Evolutionary conservation across 2,888 invertebrate genomes (phyloP), one percentile per base, ranked within the genome.

Genomic region (Eristalis pertinax): DNA sequence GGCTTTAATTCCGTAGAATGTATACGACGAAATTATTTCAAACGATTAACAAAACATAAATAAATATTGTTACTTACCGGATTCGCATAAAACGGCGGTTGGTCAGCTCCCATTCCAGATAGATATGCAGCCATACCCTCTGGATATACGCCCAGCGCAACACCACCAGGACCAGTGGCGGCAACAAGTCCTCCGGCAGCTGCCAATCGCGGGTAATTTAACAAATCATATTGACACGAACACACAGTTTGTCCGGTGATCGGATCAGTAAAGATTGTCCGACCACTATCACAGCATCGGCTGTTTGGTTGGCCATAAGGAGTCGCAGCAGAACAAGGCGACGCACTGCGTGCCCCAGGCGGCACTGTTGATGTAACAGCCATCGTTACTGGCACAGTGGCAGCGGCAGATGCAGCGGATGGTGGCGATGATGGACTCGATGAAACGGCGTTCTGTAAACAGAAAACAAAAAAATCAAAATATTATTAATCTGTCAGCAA

Each of bases 281-380:
- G 95, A 89, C 98, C 98, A 89, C 98, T 97, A 94, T 98, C 98
- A 94, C 98, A 98, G 94, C 98, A 98, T 91, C 97, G 38, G 72
- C 88, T 80, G 88, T 92, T 91, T 85, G 93, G 92, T 89, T 93
- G 92, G 67, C 94, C 94, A 74, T 92, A 92, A 1, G 95, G 93
- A 62, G 91, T 91, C 81, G 94, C 93, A 76, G 94, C 94, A 87
- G 94, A 92, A 88, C 93, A 93, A 26, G 94, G 93, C 19, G 94
- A 94, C 90, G 93, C 94, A 93, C 94, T 95, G 92, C 94, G 91
- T 90, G 94, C 92, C 91, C 94, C 91, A 92, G 94, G 92, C 92
- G 94, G 91, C 91, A 94, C 90, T 91, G 94, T 91, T 56, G 93
- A 93, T 94, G 94, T 91, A 91, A 94, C 93, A 90, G 94, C 94